phyloP scores from a whole-genome alignment of 2,113 vertebrate species.

The Sinocyclocheilus maitianheensis region DNA sequence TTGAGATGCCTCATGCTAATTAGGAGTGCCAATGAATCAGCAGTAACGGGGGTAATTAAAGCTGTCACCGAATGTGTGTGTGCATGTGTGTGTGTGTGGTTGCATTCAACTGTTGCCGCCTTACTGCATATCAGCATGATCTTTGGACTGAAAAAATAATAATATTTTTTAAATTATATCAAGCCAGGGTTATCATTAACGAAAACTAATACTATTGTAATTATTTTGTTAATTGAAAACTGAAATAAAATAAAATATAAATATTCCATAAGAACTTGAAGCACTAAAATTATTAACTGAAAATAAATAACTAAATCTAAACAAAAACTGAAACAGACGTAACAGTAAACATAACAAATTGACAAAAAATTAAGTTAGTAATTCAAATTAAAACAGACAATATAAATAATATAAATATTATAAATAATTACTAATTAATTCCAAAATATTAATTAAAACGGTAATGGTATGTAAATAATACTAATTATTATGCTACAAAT shows the following conservation, averaged over 20 bases:
- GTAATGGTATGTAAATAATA: not conserved
- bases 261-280: not conserved
- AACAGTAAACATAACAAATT: not conserved
- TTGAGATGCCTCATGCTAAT: constrained; percentile 68
- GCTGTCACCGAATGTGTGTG: constrained; percentile 46
- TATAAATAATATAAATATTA: not conserved
- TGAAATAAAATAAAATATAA: not conserved
- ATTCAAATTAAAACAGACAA: not conserved
- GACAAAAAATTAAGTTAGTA: not conserved
- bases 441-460: not conserved
- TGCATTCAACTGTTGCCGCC: not conserved
- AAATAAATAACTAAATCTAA: not conserved
- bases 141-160: not conserved
- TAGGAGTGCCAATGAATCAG: constrained; percentile 69
- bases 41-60: constrained; percentile 74
- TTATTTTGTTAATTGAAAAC: not conserved
- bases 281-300: not conserved
- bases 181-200: not conserved
- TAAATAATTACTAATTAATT: not conserved
- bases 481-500: not conserved
- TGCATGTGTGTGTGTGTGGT: constrained; percentile 21
- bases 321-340: not conserved
- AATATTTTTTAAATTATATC: not conserved
- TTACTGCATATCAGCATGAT: not conserved
- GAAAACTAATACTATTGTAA: not conserved